Percentiles rank a stretch among this genome's conserved stretches.
phyloP scores from a whole-genome alignment of 2,888 invertebrate species.

The Agrenia bidenticulata region DNA sequence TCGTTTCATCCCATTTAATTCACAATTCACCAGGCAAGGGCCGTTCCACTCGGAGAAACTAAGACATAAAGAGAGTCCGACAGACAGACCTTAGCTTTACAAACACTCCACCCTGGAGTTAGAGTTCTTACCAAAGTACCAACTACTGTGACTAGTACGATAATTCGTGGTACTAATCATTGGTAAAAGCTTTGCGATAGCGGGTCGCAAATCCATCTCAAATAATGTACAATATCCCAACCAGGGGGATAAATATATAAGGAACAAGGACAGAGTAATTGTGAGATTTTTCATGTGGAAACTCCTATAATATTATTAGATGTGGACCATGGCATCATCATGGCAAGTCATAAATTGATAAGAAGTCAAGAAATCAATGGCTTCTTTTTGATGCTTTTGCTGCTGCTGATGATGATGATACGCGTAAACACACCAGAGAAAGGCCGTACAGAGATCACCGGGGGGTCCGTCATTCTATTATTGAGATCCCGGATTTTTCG shows the following conservation, averaged over 20 bases:
- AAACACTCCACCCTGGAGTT: no score
- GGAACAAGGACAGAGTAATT: slow-evolving; percentile 14
- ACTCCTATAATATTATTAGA: not conserved
- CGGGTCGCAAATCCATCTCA: not conserved
- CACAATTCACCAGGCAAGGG: not conserved
- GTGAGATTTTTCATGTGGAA: slow-evolving; percentile 17
- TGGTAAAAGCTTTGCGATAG: slow-evolving; percentile 3
- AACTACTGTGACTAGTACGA: not conserved
- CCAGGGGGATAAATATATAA: not conserved
- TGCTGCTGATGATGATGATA: slow-evolving; percentile 25
- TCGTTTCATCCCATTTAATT: slow-evolving; percentile 19
- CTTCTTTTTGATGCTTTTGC: slow-evolving; percentile 1
- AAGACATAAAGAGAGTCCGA: not conserved
- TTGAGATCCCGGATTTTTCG: not conserved
- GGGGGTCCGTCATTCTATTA: slow-evolving; percentile 12
- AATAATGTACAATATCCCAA: not conserved
- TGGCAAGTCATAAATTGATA: slow-evolving; percentile 39
- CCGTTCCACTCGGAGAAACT: not conserved
- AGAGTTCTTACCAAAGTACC: not conserved
- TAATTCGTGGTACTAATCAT: not conserved
- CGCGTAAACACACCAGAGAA: slow-evolving; percentile 13
- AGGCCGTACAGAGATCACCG: slow-evolving; percentile 15
- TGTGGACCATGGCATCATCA: not conserved
- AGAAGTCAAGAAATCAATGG: slow-evolving; percentile 36
- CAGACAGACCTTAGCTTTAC: not conserved